These are phyloP conservation scores for Branchinecta lindahli DNA, from an alignment of 1,140 invertebrate genomes.

Conservation along the genomic window DNA sequence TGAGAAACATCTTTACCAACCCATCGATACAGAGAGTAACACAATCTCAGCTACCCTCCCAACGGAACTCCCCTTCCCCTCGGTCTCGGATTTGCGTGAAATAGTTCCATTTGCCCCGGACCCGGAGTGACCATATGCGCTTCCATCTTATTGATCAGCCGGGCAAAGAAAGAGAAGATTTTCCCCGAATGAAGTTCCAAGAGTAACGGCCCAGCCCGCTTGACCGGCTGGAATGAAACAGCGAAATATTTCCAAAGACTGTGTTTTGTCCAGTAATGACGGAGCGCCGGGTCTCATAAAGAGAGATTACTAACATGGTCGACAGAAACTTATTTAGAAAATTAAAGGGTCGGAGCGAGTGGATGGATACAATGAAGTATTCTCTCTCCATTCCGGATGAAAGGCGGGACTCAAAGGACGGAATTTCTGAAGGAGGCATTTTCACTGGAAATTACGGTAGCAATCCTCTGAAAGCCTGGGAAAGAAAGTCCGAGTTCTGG, in stretches of 20 bases:
- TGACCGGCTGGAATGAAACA: too few species aligned
- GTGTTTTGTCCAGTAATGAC: neutral
- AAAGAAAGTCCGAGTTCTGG: neutral
- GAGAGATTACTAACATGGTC: neutral
- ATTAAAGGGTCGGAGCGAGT: neutral
- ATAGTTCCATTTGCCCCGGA: neutral
- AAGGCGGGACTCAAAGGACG: neutral
- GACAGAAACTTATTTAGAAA: slow-evolving; percentile 7
- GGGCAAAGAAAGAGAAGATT: neutral
- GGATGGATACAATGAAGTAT: neutral
- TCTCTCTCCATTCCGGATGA: slow-evolving; percentile 2
- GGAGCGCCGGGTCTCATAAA: neutral
- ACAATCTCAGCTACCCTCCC: too few species aligned
- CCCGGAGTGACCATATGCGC: slow-evolving; percentile 5
- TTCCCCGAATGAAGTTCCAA: neutral
- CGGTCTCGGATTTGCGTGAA: neutral
- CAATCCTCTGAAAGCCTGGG: neutral
- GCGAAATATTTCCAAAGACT: too few species aligned
- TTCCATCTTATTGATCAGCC: neutral
- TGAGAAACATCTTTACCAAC: too few species aligned
- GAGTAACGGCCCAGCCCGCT: neutral
- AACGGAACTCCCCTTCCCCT: neutral
- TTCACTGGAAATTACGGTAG: neutral
- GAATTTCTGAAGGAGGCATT: too few species aligned
- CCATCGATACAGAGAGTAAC: too few species aligned